These are phyloP conservation scores for Onthophagus taurus DNA, from an alignment of 1,140 invertebrate species.

Conservation along the genomic window DNA sequence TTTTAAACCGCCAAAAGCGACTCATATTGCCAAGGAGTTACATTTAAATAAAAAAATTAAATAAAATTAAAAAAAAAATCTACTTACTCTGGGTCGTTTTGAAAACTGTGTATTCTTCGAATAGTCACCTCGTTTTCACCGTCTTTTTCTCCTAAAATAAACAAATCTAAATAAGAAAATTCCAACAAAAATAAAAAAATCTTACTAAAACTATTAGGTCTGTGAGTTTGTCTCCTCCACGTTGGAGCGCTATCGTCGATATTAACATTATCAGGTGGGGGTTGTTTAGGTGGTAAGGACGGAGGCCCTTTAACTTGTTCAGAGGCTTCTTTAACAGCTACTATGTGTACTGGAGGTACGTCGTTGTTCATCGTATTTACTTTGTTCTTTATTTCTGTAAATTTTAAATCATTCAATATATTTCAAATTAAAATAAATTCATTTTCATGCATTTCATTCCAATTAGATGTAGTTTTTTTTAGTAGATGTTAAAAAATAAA, in stretches of 20 bases:
- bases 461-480: too few species aligned
- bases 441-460: too few species aligned
- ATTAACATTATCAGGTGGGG: conserved; percentile 39
- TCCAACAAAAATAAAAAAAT: conserved; percentile 13
- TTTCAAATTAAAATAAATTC: too few species aligned
- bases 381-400: conserved; percentile 57
- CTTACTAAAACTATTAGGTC: conserved; percentile 30
- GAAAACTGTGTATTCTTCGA: conserved; percentile 27
- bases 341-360: conserved; percentile 11
- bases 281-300: conserved; percentile 43
- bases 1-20: too few species aligned
- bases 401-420: too few species aligned
- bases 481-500: too few species aligned
- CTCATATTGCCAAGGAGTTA: conserved; percentile 32
- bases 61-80: too few species aligned
- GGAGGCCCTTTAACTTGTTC: conserved; percentile 37
- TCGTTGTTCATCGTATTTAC: conserved; percentile 45
- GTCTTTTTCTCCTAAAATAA: conserved; percentile 15
- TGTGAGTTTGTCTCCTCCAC: conserved; percentile 49
- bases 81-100: conserved; percentile 33
- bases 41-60: conserved; percentile 7
- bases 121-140: conserved; percentile 31
- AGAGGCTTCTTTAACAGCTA: conserved; percentile 15
- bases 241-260: conserved; percentile 48
- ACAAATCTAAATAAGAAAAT: background rate